phyloP scores from a whole-genome alignment of 2,888 invertebrate species.

The Xestobium rufovillosum region DNA sequence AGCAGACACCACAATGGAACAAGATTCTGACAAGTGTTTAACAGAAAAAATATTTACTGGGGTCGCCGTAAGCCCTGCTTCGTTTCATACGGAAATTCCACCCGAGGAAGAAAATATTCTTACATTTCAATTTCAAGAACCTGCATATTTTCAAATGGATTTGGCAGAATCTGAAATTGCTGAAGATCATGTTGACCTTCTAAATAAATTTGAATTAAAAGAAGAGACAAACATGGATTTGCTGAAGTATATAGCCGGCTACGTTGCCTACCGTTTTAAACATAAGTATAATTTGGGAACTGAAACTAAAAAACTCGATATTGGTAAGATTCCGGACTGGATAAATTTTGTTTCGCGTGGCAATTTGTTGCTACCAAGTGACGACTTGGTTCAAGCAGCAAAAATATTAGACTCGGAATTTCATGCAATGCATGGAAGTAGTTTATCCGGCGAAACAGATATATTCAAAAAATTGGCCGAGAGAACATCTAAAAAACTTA shows the following conservation, averaged over 20 bases:
- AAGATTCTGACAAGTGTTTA: background rate
- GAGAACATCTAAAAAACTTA: background rate
- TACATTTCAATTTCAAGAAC: conserved; percentile 9
- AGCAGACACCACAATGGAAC: background rate
- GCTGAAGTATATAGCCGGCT: conserved; percentile 17
- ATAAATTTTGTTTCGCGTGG: conserved; percentile 9
- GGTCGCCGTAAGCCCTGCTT: no score
- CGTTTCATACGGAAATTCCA: background rate
- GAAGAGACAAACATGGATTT: conserved; percentile 12
- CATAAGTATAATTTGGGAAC: conserved; percentile 15
- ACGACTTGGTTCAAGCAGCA: background rate
- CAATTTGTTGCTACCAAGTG: conserved; percentile 5
- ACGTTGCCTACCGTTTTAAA: conserved; percentile 18
- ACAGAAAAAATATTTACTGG: no score
- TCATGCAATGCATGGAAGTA: background rate
- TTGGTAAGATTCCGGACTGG: conserved; percentile 8
- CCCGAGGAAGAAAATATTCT: conserved; percentile 9
- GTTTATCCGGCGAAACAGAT: background rate
- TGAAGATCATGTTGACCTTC: conserved; percentile 4
- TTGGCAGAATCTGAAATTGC: conserved; percentile 7
- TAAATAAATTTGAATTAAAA: conserved; percentile 13
- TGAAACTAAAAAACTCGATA: conserved; percentile 9
- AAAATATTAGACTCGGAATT: conserved; percentile 4
- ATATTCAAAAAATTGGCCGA: conserved; percentile 5
- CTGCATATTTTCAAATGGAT: conserved; percentile 6